Base-by-base conservation (phyloP, 2,113 vertebrate species). In the Noctilio leporinus region DNA sequence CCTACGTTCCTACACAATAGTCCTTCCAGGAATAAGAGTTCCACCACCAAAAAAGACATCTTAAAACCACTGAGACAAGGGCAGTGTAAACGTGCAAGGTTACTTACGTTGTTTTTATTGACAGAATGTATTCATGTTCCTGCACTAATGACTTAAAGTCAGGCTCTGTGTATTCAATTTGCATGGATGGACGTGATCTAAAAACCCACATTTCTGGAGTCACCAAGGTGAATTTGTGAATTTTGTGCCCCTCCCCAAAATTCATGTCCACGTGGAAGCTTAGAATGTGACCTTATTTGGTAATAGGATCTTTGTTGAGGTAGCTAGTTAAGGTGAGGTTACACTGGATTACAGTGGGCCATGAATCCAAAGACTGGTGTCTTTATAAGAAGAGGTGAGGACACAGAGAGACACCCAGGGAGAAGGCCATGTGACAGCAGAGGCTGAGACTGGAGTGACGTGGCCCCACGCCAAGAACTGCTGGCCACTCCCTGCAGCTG, bases 391-490 rank as follows among this genome's bases (percentile, higher is more conserved):
- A 8, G 16, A 57, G 22, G 4, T 65, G 15, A 7, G 49, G 53
- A 64, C 84, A 55, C 33, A 26, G 59, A 53, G 33, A 73, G n/a
- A 53, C 73, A 70, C 53, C 62, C 55, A 4, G 28, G 33, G 28
- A 64, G 24, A 11, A 22, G 14, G 33, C 28, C 72, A 40, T 1
- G 20, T 47, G 72, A 28, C 17, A 16, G 76, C 1, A 11, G 78
- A 53, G 35, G 20, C 5, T 26, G 53, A 77, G 49, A 33, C 5
- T 4, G 4, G 24, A 70, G 43, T 3, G 12, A 84, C 1, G 33
- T 0, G 1, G 7, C 26, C 24, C 22, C 30, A 49, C 57, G n/a
- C n/a, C 22, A 0, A 55, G 43, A 26, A 33, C 5, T 7, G 35
- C 45, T 10, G 7, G 55, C 40, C 76, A 20, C 53, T 20, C 14